Evolutionary conservation across 1,140 invertebrate species (phyloP).

Genomic region (Lucilia cuprina): DNA sequence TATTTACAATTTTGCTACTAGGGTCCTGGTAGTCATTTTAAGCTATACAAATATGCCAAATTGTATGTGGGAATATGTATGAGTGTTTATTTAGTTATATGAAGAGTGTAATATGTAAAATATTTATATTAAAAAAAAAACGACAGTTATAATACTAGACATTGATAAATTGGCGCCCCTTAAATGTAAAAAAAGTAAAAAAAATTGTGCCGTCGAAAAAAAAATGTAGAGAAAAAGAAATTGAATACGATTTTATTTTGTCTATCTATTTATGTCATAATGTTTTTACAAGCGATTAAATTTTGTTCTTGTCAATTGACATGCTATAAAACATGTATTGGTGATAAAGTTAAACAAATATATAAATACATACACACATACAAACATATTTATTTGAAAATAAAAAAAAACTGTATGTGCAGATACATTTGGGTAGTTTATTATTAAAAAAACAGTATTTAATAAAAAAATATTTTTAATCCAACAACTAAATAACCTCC

Average conservation of each 20-base stretch:
- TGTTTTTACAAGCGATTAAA: constrained; percentile 1
- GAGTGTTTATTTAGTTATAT: neutral
- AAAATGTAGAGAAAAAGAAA: neutral
- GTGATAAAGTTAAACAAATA: neutral
- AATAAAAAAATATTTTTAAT: too few species aligned
- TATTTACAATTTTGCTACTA: neutral
- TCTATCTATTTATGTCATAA: neutral
- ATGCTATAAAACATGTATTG: constrained; percentile 15
- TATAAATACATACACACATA: too few species aligned
- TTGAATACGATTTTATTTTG: neutral
- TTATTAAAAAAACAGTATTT: too few species aligned
- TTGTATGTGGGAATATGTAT: neutral
- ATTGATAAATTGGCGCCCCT: constrained; percentile 9
- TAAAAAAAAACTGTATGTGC: too few species aligned
- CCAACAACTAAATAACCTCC: too few species aligned
- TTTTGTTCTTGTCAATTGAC: constrained; percentile 13
- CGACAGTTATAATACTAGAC: neutral
- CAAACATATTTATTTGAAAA: too few species aligned
- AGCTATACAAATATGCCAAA: neutral
- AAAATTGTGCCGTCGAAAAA: neutral
- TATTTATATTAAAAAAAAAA: neutral
- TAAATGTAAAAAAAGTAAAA: neutral
- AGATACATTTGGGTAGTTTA: too few species aligned
- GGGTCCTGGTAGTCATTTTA: neutral
- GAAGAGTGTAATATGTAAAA: too few species aligned